Percentiles rank a stretch among this genome's conserved stretches.
These are phyloP conservation scores for Meteorus cinctellus DNA, from an alignment of 2,888 invertebrate genomes.

Conservation along the genomic window DNA sequence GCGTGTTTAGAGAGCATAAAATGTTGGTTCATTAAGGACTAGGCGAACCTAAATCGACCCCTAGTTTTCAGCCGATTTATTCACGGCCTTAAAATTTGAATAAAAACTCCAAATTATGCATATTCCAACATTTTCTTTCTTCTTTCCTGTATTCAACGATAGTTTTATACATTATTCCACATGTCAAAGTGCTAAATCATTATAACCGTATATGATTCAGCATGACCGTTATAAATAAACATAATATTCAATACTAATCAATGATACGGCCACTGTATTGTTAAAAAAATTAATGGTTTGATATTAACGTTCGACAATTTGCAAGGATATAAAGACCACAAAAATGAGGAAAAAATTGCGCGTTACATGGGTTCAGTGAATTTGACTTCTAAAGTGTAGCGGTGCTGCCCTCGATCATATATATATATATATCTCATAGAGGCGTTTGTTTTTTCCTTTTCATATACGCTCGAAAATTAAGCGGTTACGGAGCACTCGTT, in stretches of 20 bases:
- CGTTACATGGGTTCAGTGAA: not conserved
- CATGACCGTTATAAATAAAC: not conserved
- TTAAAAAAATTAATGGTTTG: too few species aligned
- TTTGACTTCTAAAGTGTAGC: not conserved
- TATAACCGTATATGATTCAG: not conserved
- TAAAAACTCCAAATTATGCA: conserved; percentile 9
- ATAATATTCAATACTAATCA: conserved; percentile 3
- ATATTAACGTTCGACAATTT: not conserved
- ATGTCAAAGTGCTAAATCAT: conserved; percentile 2
- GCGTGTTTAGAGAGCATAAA: not conserved
- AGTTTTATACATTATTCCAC: not conserved
- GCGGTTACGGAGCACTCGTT: conserved; percentile 30
- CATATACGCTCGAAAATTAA: conserved; percentile 36
- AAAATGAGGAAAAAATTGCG: not conserved
- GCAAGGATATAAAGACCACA: not conserved
- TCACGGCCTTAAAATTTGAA: not conserved
- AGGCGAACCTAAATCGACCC: conserved; percentile 7
- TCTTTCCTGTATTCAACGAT: not conserved
- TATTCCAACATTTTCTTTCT: not conserved
- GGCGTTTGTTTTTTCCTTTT: conserved; percentile 13
- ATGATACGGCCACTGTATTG: not conserved
- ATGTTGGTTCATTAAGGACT: not conserved
- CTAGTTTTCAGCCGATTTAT: not conserved
- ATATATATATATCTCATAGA: not conserved
- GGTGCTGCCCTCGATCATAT: not conserved